Conservation (phyloP, 2,797 vertebrate genomes). For the Echiichthys vipera region DNA sequence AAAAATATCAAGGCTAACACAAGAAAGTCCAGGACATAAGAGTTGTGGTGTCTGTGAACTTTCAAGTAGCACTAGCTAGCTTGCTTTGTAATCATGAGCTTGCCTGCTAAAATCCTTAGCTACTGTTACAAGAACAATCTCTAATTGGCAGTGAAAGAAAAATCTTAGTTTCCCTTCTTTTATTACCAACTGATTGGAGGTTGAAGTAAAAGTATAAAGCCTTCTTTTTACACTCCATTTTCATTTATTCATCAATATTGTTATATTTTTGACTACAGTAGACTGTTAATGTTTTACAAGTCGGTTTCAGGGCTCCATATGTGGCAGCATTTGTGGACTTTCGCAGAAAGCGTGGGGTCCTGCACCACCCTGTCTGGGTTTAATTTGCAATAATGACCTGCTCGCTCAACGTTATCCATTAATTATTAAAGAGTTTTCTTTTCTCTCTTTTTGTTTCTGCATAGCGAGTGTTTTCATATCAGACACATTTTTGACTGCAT, state of each 20-base stretch:
- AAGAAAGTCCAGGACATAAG: neutral
- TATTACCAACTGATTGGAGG: neutral
- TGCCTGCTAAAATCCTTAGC: neutral
- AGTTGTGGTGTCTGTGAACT: too few species aligned
- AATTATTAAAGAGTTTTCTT: neutral
- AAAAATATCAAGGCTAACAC: neutral
- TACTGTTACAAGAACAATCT: neutral
- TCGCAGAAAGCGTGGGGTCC: too few species aligned
- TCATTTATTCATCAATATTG: neutral
- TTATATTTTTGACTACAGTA: neutral
- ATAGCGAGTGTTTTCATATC: neutral
- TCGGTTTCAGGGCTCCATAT: neutral
- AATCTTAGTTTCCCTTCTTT: neutral
- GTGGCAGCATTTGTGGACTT: neutral
- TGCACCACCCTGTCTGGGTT: too few species aligned
- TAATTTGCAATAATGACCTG: too few species aligned
- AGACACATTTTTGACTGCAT: slow-evolving; percentile 6
- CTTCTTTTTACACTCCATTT: neutral
- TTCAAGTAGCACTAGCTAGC: too few species aligned
- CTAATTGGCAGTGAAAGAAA: neutral
- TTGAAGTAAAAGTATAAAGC: neutral
- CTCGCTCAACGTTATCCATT: too few species aligned
- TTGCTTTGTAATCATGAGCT: too few species aligned
- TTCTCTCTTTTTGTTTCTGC: neutral
- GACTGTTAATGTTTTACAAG: neutral